These are phyloP conservation scores for Mionectes macconnelli DNA, from an alignment of 2,113 vertebrate species.

Conservation along the genomic window DNA sequence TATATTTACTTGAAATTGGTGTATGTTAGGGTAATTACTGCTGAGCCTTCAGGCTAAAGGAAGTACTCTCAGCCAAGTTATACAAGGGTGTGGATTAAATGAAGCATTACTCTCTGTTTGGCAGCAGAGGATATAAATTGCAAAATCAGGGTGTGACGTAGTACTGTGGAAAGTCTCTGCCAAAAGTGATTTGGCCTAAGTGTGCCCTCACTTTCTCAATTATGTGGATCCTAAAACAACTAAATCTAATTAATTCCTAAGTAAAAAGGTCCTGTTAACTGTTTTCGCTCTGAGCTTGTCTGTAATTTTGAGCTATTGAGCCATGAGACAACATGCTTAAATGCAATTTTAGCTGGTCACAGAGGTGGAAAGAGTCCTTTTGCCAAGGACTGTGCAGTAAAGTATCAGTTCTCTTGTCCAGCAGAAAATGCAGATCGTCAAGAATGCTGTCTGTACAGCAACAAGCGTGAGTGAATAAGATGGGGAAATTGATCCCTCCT, in stretches of 20 bases:
- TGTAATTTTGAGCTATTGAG: not conserved
- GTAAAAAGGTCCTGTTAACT: constrained; percentile 15
- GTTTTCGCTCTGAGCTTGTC: constrained; percentile 24
- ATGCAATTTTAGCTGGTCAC: not conserved
- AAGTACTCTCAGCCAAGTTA: constrained; percentile 60
- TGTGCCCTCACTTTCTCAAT: constrained; percentile 60
- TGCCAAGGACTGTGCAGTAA: not conserved
- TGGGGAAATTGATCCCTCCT: not conserved
- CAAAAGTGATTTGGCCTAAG: constrained; percentile 54
- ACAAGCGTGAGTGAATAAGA: not conserved
- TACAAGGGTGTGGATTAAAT: constrained; percentile 71
- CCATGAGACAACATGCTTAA: not conserved
- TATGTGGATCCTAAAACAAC: constrained; percentile 42
- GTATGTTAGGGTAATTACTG: constrained; percentile 67
- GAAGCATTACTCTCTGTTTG: constrained; percentile 67
- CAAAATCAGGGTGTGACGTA: constrained; percentile 64
- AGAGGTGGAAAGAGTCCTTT: not conserved
- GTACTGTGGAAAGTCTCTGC: constrained; percentile 45
- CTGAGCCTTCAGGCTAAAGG: constrained; percentile 65
- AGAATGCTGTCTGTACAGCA: not conserved
- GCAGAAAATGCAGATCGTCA: not conserved
- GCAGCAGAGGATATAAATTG: constrained; percentile 48
- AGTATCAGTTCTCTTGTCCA: not conserved
- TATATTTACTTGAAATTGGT: constrained; percentile 62
- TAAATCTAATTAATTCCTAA: constrained; percentile 46